phyloP scores from a whole-genome alignment of 2,797 vertebrate genomes.

The Onychomys arenicola region DNA sequence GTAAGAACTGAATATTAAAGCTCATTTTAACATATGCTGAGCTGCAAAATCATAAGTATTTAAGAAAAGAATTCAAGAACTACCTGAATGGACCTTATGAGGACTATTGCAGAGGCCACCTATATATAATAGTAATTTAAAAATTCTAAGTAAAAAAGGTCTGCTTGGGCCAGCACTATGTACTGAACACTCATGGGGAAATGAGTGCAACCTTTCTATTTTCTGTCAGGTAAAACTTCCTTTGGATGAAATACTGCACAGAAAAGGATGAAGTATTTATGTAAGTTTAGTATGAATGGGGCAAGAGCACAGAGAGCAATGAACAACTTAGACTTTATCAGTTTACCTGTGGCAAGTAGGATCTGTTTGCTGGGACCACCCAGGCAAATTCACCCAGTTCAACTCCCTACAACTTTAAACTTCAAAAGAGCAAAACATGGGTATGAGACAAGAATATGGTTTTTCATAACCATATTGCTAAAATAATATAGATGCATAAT shows the following conservation, averaged over 20 bases:
- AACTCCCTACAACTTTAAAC: not conserved
- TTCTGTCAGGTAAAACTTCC: not conserved
- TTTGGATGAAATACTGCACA: not conserved
- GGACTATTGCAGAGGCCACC: not conserved
- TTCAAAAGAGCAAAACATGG: not conserved
- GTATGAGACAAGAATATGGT: accelerated
- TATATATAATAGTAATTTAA: not conserved
- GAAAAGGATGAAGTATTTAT: not conserved
- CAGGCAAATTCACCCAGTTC: not conserved
- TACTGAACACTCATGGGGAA: not conserved
- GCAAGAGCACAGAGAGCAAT: not conserved
- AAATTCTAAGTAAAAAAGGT: not conserved
- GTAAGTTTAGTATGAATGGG: not conserved
- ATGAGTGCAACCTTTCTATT: not conserved
- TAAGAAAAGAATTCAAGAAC: constrained; percentile 34
- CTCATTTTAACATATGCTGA: not conserved
- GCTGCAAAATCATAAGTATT: not conserved
- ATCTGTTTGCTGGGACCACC: not conserved
- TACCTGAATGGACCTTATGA: not conserved
- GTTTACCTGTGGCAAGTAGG: not conserved
- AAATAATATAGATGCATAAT: not conserved
- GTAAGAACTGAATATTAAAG: not conserved
- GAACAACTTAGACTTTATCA: not conserved
- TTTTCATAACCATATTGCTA: not conserved
- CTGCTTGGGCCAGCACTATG: not conserved